Evolutionary conservation across 2,888 invertebrate species (phyloP).

Genomic region (Dasypogon diadema): DNA sequence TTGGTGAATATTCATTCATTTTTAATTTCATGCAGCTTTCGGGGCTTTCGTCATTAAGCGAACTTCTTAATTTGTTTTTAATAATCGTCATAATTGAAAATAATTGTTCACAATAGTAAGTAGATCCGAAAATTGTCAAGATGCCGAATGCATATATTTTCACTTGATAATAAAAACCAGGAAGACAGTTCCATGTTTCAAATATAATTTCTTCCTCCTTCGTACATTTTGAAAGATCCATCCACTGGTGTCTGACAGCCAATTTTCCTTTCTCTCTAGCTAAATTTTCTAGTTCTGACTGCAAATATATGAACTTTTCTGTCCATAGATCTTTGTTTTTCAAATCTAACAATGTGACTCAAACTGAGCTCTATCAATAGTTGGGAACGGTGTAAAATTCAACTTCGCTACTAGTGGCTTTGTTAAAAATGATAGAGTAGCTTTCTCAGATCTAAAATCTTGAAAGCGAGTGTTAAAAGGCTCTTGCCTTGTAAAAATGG

Average conservation of each 20-base stretch:
- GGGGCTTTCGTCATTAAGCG: not conserved
- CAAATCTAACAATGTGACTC: conserved; percentile 11
- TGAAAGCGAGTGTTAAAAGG: not conserved
- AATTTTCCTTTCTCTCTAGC: conserved; percentile 2
- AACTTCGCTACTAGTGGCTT: conserved; percentile 10
- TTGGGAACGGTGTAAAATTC: conserved; percentile 15
- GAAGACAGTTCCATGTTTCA: not conserved
- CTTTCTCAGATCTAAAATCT: not conserved
- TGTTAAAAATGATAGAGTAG: not conserved
- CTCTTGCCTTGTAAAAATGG: not conserved
- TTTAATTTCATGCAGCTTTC: not conserved
- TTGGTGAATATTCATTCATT: not conserved
- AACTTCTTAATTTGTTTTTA: not conserved
- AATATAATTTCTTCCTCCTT: conserved; percentile 1
- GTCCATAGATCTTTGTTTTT: conserved; percentile 3
- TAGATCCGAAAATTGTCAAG: not conserved
- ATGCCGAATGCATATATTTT: not conserved
- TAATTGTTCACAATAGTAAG: not conserved
- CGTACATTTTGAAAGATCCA: not conserved
- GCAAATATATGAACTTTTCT: not conserved
- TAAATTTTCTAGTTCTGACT: too few relatives aligned
- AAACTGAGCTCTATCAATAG: conserved; percentile 8
- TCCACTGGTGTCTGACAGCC: conserved; percentile 1
- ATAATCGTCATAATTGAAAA: not conserved
- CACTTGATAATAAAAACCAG: not conserved